These are phyloP conservation scores for Acholoe squamosa DNA, from an alignment of 2,888 invertebrate genomes.

Conservation along the genomic window DNA sequence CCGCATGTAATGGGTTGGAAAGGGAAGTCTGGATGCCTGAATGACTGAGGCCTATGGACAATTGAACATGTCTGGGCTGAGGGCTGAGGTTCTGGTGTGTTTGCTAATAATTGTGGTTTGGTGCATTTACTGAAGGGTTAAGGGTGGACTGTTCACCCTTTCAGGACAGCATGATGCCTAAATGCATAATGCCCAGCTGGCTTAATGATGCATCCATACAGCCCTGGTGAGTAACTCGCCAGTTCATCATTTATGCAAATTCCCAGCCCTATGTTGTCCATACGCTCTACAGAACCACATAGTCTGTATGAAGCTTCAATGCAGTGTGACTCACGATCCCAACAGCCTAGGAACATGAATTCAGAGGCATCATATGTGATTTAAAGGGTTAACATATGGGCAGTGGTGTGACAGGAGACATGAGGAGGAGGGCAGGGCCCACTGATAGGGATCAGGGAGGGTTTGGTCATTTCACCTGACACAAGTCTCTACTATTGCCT, in stretches of 20 bases:
- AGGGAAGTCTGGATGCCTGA: neutral
- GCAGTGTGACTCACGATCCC: no score
- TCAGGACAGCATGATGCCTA: no score
- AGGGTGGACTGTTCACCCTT: neutral
- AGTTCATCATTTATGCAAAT: no score
- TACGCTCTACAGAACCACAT: no score
- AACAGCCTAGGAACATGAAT: no score
- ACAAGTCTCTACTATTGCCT: neutral
- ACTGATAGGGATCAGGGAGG: neutral
- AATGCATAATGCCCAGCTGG: no score
- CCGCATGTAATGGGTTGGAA: conserved; percentile 4
- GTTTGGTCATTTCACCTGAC: conserved; percentile 29
- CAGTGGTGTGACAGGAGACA: neutral
- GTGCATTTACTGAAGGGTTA: neutral
- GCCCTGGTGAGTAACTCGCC: no score
- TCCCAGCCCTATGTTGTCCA: no score
- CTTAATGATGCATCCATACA: no score
- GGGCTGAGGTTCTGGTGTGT: neutral
- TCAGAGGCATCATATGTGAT: no score
- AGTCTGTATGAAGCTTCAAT: no score
- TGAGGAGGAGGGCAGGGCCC: neutral
- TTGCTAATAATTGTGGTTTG: neutral
- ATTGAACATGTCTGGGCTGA: neutral
- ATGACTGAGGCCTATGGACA: neutral
- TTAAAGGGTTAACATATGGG: no score